Evolutionary conservation across 2,888 invertebrate species (phyloP).

Genomic region (Clanis bilineata): DNA sequence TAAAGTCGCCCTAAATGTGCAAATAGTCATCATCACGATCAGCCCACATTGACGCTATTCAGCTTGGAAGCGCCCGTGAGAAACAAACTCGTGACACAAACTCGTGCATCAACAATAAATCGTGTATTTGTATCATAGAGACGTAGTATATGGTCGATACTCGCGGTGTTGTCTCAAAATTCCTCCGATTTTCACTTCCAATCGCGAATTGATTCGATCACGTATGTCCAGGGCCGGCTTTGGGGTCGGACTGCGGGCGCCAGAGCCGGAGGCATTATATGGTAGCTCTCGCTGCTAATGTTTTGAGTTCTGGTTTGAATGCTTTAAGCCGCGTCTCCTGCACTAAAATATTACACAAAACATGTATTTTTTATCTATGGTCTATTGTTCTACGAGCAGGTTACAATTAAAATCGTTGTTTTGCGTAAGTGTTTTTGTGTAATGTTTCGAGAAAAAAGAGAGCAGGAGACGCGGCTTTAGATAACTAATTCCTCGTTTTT

Average conservation of each 20-base stretch:
- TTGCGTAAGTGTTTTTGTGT: too few relatives aligned
- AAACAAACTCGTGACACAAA: not conserved
- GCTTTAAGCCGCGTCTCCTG: too few relatives aligned
- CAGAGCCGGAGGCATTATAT: not conserved
- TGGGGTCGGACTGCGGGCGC: not conserved
- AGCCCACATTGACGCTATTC: not conserved
- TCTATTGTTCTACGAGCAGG: too few relatives aligned
- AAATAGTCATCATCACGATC: not conserved
- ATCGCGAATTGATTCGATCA: conserved; percentile 18
- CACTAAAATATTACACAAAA: too few relatives aligned
- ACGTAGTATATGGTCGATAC: not conserved
- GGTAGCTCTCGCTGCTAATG: too few relatives aligned
- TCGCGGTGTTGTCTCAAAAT: not conserved
- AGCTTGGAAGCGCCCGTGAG: not conserved
- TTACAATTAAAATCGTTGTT: too few relatives aligned
- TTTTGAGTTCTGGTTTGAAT: too few relatives aligned
- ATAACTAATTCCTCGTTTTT: too few relatives aligned
- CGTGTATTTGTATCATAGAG: not conserved
- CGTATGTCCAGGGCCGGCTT: conserved; percentile 13
- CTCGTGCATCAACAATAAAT: not conserved
- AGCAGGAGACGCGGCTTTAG: too few relatives aligned
- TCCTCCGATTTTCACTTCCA: conserved; percentile 15
- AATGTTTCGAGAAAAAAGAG: too few relatives aligned
- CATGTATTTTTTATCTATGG: too few relatives aligned
- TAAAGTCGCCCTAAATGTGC: not conserved